Evolutionary conservation across 2,113 vertebrate genomes (phyloP).

Genomic region (Mirza zaza): DNA sequence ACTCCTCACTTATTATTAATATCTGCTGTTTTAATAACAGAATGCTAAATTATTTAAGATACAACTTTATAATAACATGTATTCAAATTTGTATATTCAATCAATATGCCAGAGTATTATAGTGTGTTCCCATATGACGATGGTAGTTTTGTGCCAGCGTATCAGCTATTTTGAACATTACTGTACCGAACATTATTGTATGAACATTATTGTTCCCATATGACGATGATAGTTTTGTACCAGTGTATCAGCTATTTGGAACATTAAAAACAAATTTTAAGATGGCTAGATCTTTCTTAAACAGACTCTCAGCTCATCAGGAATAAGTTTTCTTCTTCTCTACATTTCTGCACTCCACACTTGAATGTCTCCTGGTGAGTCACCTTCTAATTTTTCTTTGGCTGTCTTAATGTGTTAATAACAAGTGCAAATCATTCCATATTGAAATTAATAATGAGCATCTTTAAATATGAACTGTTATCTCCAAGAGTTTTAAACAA

Average conservation of each 20-base stretch:
- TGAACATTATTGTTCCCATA: too few relatives aligned
- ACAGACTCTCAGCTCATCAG: neutral
- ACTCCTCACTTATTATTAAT: neutral
- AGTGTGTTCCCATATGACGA: neutral
- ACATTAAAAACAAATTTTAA: neutral
- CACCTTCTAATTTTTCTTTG: slow-evolving; percentile 59
- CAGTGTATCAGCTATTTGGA: neutral
- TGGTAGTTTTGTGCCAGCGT: neutral
- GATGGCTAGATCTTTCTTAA: neutral
- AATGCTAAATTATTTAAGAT: neutral
- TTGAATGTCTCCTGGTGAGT: slow-evolving; percentile 37
- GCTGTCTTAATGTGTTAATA: slow-evolving; percentile 58
- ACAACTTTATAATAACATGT: neutral
- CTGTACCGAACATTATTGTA: too few relatives aligned
- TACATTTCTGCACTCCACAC: neutral
- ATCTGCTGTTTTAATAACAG: neutral
- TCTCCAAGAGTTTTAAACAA: slow-evolving; percentile 48
- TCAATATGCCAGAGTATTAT: neutral
- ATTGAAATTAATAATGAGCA: slow-evolving; percentile 56
- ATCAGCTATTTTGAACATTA: neutral
- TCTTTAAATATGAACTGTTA: slow-evolving; percentile 60
- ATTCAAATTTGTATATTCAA: neutral
- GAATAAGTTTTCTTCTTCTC: neutral
- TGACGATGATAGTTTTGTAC: neutral
- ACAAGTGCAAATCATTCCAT: slow-evolving; percentile 48